Base-by-base conservation (phyloP, 1,140 invertebrate species). In the Lepidurus couesii region DNA sequence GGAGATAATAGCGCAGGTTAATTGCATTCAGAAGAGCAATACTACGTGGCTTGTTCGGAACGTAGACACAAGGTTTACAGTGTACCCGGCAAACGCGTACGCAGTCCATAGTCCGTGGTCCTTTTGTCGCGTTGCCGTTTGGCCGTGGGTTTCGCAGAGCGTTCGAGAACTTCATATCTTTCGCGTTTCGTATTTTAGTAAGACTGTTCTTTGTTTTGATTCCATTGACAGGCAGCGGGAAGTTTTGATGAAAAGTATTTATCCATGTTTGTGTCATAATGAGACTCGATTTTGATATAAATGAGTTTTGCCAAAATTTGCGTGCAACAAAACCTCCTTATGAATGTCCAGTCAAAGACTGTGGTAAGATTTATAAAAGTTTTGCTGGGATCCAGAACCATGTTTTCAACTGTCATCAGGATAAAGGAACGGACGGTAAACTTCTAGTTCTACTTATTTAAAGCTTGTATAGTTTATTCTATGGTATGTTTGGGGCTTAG, bases 381-480 rank as follows among this genome's bases (percentile, higher is more conserved):
- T 89, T 93, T 78, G 91, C 90, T 83, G 94, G 94, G 1, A 88
- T 96, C 81, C 92, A 94, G 83, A 93, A 93, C 85, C 94, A 96
- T 85, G 86, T 95, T 80, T 90, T 91, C 78, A 93, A 93, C 83
- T 93, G 90, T 86, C 92, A 95, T 84, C 93, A 95, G 84, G 91
- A 92, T 42, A 85, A 84, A 81, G 24, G 26, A 11, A 16, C 42
- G n/a, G 44, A 34, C n/a, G 47, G 47, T 77, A 47, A 47, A 24
- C 13, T 45, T 11, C 1, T 77, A 7, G 0, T 24, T 24, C n/a
- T n/a, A n/a, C 26, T 16, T 75, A 7, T 73, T 73, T 21, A 21
- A 75, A 26, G 21, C n/a, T 2, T 75, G 6, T 16, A 75, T 11
- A 9, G 44, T 2, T 75, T 8, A 43, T n/a, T 26, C 24, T 42